Base-by-base conservation (phyloP, 2,113 vertebrate species). In the Lampris incognitus region DNA sequence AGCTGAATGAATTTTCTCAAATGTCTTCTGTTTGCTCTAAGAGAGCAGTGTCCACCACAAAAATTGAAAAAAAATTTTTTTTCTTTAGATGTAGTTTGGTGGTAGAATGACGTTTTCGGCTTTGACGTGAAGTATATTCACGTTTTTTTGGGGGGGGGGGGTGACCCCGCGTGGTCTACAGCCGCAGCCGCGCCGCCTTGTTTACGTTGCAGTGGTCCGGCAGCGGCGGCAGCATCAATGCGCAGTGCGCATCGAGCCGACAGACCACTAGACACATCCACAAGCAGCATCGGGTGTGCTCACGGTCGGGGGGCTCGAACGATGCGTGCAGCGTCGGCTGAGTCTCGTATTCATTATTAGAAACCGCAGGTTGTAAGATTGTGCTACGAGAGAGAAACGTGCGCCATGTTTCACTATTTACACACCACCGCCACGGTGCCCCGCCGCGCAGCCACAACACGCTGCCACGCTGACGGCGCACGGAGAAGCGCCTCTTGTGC, bases 231-330 rank as follows among this genome's bases (percentile, higher is more conserved):
- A 70, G 64, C 81, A 39, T 66, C 51, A 24, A 66, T 67, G 72
- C 86, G 85, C 88, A 91, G 73, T 91, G 91, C 90, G 91, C 84
- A 91, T 66, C 82, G 61, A 38, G 63, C 46, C 37, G 13, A 2
- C 3, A 39, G 2, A 49, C 24, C 3, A 37, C 2, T 50, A 37
- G 46, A 11, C 44, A 46, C 44, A 46, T 46, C 52, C 52, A 6
- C 11, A n/a, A 41, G n/a, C 79, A 13, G 24, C 24, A 24, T 24
- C 50, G 3, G 57, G 9, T 67, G 11, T 64, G 5, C 66, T 54
- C 79, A 66, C n/a, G 24, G 24, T 66, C 49, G 39, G 8, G 0
- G 59, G 13, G 42, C 37, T 3, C 0, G 42, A 0, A 37, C 52
- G 59, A 2, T 5, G 11, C 57, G 69, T 36, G 49, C 11, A 0